phyloP scores from a whole-genome alignment of 2,888 invertebrate genomes.

The Chrysolina oricalcia region DNA sequence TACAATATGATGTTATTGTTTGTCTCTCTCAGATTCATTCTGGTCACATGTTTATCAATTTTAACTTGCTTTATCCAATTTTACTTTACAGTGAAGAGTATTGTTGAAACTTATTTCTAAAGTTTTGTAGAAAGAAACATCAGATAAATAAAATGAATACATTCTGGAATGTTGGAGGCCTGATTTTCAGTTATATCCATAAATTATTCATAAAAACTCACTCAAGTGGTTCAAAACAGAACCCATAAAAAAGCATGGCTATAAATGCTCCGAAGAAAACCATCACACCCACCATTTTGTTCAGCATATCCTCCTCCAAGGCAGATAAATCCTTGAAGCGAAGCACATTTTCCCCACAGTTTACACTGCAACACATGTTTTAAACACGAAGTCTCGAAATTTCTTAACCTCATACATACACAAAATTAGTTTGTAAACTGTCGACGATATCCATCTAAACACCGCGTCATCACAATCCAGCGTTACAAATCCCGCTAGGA shows the following conservation, averaged over 20 bases:
- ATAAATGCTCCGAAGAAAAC: not conserved
- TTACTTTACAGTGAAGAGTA: too few species aligned
- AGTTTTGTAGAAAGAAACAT: too few species aligned
- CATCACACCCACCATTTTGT: constrained; percentile 47
- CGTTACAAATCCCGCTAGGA: constrained; percentile 46
- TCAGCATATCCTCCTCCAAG: constrained; percentile 44
- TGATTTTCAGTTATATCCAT: not conserved
- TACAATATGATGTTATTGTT: too few species aligned
- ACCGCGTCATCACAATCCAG: constrained; percentile 48
- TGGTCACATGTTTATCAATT: too few species aligned
- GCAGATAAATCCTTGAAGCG: constrained; percentile 30
- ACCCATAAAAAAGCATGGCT: not conserved
- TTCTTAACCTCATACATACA: constrained; percentile 18
- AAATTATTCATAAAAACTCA: not conserved
- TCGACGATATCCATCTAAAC: constrained; percentile 56
- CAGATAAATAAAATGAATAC: not conserved
- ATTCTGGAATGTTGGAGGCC: too few species aligned
- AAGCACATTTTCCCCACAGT: constrained; percentile 23
- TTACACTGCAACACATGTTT: constrained; percentile 32
- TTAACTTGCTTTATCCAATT: too few species aligned
- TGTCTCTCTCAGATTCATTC: too few species aligned
- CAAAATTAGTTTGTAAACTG: constrained; percentile 56
- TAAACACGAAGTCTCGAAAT: not conserved
- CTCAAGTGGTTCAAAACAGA: not conserved
- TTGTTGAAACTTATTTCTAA: too few species aligned